A percentile compares a stretch with the other conserved stretches of the same genome.
Evolutionary conservation across 2,113 vertebrate species (phyloP).

Genomic region (Tylochromis polylepis): DNA sequence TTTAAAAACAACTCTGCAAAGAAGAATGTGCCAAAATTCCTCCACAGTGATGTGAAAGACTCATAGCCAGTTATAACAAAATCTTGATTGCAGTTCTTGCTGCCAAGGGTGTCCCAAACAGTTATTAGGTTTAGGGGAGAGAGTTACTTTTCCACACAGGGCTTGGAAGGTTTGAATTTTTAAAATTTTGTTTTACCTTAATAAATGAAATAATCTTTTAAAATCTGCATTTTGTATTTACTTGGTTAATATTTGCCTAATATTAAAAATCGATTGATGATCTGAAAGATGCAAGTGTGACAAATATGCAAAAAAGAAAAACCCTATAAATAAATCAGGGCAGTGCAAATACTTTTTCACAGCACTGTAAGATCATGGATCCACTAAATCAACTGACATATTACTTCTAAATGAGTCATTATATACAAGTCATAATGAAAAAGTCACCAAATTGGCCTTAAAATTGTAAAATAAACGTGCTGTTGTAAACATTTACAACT

Average conservation of each 20-base stretch:
- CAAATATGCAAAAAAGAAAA: not conserved
- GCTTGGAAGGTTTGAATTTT: not conserved
- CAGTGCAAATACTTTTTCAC: not conserved
- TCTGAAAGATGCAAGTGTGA: not conserved
- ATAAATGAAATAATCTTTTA: not conserved
- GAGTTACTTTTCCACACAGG: not conserved
- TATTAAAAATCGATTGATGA: not conserved
- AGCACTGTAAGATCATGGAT: not conserved
- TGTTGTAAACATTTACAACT: not conserved
- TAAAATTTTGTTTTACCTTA: accelerated
- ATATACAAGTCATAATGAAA: not conserved
- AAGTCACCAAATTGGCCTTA: not conserved
- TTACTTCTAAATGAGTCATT: not conserved
- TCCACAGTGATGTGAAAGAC: not conserved
- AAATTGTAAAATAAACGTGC: not conserved
- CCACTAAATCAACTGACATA: not conserved
- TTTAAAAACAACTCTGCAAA: not conserved
- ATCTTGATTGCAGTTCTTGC: not conserved
- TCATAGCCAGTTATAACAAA: not conserved
- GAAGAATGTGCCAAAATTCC: not conserved
- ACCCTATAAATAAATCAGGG: not conserved
- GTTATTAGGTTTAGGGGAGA: not conserved
- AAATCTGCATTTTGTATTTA: not conserved
- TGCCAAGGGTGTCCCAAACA: not conserved
- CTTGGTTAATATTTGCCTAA: not conserved